Percentiles rank a stretch among this genome's conserved stretches.
These are phyloP conservation scores for Pseudolaguvia tuberculata DNA, from an alignment of 2,113 vertebrate genomes.

Conservation along the genomic window DNA sequence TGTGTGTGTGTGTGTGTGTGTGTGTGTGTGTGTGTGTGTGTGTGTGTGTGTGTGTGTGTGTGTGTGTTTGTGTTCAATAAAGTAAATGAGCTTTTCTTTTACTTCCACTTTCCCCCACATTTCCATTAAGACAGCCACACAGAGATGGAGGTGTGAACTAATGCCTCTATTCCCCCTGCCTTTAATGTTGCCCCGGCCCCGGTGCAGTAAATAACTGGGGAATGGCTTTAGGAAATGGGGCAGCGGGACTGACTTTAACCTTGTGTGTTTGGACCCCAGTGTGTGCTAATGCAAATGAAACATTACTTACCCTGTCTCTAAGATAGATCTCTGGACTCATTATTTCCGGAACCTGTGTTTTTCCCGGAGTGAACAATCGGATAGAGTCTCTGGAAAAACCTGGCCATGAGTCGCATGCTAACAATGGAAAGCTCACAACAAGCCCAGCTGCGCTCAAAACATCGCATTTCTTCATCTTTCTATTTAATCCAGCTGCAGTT, in stretches of 20 bases:
- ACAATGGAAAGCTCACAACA: slow-evolving; percentile 48
- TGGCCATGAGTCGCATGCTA: slow-evolving; percentile 54
- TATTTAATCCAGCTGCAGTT: slow-evolving; percentile 37
- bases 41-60: slow-evolving; percentile 13
- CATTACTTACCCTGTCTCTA: slow-evolving; percentile 52
- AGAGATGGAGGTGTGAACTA: slow-evolving; percentile 28
- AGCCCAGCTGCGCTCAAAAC: slow-evolving; percentile 33
- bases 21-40: not conserved
- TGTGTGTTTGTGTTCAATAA: not conserved
- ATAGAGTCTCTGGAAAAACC: slow-evolving; percentile 44
- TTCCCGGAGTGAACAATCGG: slow-evolving; percentile 57
- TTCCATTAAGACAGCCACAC: slow-evolving; percentile 21
- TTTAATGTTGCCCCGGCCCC: slow-evolving; percentile 6
- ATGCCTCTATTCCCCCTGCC: slow-evolving; percentile 16
- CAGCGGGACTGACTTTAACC: slow-evolving; percentile 42
- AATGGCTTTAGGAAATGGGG: slow-evolving; percentile 41
- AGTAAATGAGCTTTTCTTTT: not conserved
- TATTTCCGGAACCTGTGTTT: slow-evolving; percentile 53
- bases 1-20: too few species aligned
- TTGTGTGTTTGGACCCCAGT: slow-evolving; percentile 43
- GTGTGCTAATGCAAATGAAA: slow-evolving; percentile 55
- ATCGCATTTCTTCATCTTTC: slow-evolving; percentile 4
- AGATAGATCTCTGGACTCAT: slow-evolving; percentile 56
- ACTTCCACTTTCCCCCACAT: slow-evolving; percentile 8
- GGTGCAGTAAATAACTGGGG: slow-evolving; percentile 43